phyloP scores from a whole-genome alignment of 2,113 vertebrate genomes.

The Eolophus roseicapilla region DNA sequence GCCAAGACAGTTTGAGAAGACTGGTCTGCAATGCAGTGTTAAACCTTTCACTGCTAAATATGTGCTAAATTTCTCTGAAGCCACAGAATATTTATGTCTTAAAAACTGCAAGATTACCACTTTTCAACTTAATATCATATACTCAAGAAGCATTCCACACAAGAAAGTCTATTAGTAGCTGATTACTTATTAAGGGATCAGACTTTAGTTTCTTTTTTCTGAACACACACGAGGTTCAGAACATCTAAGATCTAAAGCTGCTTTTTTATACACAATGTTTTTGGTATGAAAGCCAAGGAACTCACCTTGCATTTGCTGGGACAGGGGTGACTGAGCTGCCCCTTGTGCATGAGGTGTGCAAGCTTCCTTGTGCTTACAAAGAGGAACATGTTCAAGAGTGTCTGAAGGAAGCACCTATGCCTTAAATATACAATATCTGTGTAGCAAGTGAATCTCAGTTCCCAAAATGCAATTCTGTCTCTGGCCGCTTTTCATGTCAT shows the following conservation, averaged over 20 bases:
- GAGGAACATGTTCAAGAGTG: background rate
- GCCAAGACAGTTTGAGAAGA: background rate
- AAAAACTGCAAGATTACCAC: background rate
- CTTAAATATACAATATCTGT: background rate
- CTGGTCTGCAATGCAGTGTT: background rate
- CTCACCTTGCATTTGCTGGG: background rate
- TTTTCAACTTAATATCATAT: background rate
- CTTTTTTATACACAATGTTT: background rate
- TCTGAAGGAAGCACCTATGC: background rate
- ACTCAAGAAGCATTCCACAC: background rate
- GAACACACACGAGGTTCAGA: background rate
- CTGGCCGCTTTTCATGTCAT: background rate
- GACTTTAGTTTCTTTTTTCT: background rate
- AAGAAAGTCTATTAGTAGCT: background rate
- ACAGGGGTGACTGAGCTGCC: background rate
- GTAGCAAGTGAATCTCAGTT: background rate
- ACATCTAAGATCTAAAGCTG: background rate
- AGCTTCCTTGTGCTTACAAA: background rate
- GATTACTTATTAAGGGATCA: background rate
- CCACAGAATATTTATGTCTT: background rate
- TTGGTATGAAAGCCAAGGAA: background rate
- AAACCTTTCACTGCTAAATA: background rate
- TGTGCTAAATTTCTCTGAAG: background rate
- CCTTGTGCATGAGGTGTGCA: background rate
- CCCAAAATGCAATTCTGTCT: background rate